phyloP scores from a whole-genome alignment of 2,888 invertebrate species.

The Pristionchus maxplancki region DNA sequence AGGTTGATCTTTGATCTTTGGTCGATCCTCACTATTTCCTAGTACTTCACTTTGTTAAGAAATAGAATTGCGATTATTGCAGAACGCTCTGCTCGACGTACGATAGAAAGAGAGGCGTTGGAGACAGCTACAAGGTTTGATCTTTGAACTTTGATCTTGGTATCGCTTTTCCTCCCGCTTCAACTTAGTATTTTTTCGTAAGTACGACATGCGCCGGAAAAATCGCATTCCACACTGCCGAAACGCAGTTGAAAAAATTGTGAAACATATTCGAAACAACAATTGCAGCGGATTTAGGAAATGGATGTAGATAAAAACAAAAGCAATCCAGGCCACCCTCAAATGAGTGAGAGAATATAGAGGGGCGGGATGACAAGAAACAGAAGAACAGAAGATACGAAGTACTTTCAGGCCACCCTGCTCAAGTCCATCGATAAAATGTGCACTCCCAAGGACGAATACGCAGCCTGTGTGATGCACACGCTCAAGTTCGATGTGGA shows the following conservation, averaged over 20 bases:
- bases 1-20: neutral
- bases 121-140: conserved; percentile 53
- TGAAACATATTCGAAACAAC: neutral
- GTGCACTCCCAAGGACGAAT: conserved; percentile 69
- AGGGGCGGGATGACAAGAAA: too few species aligned
- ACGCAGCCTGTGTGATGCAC: conserved; percentile 72
- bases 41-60: too few species aligned
- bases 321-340: too few species aligned
- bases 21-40: neutral
- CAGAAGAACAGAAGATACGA: too few species aligned
- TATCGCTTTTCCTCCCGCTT: too few species aligned
- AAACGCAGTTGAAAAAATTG: neutral
- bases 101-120: conserved; percentile 46
- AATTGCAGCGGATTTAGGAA: too few species aligned
- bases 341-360: too few species aligned
- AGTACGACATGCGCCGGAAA: too few species aligned
- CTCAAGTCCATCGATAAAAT: conserved; percentile 66
- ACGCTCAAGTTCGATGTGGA: conserved; percentile 73
- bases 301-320: too few species aligned
- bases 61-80: too few species aligned
- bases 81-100: conserved; percentile 55
- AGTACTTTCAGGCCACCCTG: conserved; percentile 63
- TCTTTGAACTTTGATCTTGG: neutral
- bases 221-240: neutral
- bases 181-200: too few species aligned